Evolutionary conservation across 2,113 vertebrate species (phyloP).

Genomic region (Panurus biarmicus): DNA sequence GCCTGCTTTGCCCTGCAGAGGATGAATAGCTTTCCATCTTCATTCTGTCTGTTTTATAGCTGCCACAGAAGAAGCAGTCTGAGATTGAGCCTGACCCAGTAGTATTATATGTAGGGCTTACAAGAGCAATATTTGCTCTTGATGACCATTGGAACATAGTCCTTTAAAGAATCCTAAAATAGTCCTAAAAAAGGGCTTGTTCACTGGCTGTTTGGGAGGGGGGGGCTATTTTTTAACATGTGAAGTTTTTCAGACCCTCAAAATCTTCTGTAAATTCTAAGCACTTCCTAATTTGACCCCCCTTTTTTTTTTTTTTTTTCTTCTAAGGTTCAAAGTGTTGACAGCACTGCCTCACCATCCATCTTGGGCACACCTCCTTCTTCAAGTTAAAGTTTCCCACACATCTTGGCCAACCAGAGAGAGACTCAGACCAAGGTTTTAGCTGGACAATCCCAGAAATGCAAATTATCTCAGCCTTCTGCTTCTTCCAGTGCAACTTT

Average conservation of each 20-base stretch:
- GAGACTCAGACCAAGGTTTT: neutral
- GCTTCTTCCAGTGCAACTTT: neutral
- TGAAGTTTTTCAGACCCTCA: neutral
- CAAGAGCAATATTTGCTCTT: neutral
- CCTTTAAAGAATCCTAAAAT: neutral
- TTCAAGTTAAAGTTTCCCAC: neutral
- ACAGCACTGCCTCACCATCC: neutral
- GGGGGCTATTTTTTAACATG: neutral
- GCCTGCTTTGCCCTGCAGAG: neutral
- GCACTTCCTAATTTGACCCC: neutral
- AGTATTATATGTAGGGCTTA: neutral
- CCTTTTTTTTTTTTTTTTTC: neutral
- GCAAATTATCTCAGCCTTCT: neutral
- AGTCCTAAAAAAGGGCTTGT: neutral
- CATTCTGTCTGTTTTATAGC: slow-evolving; percentile 18
- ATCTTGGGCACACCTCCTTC: accelerated
- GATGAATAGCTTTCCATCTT: slow-evolving; percentile 23
- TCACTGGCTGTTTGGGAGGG: neutral
- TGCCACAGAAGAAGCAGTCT: neutral
- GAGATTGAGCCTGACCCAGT: slow-evolving; percentile 24
- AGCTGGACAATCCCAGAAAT: neutral
- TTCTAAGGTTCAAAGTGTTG: neutral
- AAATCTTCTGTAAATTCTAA: neutral
- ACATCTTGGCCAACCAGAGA: neutral
- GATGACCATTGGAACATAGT: neutral